These are phyloP conservation scores for Cydia pomonella DNA, from an alignment of 1,140 invertebrate genomes.

Conservation along the genomic window DNA sequence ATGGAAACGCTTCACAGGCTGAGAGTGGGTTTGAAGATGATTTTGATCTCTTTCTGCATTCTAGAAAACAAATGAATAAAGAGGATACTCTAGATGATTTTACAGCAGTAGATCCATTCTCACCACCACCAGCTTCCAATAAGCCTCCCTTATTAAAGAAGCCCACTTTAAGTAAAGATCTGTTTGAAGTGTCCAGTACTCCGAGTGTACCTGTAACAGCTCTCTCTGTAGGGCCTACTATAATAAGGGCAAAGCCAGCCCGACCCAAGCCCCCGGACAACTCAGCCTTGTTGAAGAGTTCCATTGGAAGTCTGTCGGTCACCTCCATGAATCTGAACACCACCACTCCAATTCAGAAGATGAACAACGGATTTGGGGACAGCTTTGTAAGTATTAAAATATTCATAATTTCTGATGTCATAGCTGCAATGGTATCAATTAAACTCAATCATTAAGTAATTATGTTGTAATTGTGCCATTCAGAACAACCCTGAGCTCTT, in stretches of 20 bases:
- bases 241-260: slow-evolving; percentile 86
- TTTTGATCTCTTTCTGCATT: slow-evolving; percentile 83
- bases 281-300: slow-evolving; percentile 65
- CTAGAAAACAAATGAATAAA: slow-evolving; percentile 74
- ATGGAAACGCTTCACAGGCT: slow-evolving; percentile 86
- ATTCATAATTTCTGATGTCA: slow-evolving; percentile 18
- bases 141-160: slow-evolving; percentile 63
- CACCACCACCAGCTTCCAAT: slow-evolving; percentile 55
- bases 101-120: slow-evolving; percentile 73
- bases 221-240: slow-evolving; percentile 83
- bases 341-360: slow-evolving; percentile 68
- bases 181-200: slow-evolving; percentile 71
- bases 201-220: slow-evolving; percentile 63
- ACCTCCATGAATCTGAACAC: slow-evolving; percentile 73
- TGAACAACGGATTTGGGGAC: slow-evolving; percentile 58
- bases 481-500: slow-evolving; percentile 26
- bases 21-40: slow-evolving; percentile 90
- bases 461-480: slow-evolving; percentile 18
- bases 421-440: slow-evolving; percentile 23
- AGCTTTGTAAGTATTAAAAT: slow-evolving; percentile 63
- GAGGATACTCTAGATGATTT: slow-evolving; percentile 79
- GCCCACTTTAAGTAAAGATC: slow-evolving; percentile 54
- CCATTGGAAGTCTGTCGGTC: slow-evolving; percentile 61
- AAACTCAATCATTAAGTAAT: slow-evolving; percentile 18
- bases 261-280: slow-evolving; percentile 86